These are phyloP conservation scores for Pogonophryne albipinna DNA, from an alignment of 2,797 vertebrate genomes.

Conservation along the genomic window DNA sequence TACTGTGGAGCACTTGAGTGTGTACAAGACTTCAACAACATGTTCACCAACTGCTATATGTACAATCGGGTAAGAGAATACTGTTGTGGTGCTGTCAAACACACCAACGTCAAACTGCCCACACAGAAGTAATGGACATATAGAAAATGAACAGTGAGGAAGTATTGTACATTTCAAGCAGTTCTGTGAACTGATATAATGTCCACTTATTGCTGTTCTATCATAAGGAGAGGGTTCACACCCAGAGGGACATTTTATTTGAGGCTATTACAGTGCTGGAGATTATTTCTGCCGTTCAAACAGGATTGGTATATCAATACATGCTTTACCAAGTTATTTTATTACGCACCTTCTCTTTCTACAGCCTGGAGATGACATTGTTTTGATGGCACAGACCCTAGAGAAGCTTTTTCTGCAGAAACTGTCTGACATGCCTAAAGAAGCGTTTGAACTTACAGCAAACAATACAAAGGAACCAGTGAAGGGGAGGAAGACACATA, in stretches of 20 bases:
- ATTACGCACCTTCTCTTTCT: conserved; percentile 17
- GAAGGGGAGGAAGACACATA: conserved; percentile 76
- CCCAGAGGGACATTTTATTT: background rate
- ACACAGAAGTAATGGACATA: background rate
- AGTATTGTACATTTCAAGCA: background rate
- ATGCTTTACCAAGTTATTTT: background rate
- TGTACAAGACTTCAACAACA: conserved; percentile 91
- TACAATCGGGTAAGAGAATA: conserved; percentile 91
- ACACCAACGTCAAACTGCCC: background rate
- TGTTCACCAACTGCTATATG: conserved; percentile 95
- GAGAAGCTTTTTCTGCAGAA: conserved; percentile 93
- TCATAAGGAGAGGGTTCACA: background rate
- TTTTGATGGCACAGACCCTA: conserved; percentile 93
- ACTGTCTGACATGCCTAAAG: conserved; percentile 89
- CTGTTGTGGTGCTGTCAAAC: background rate
- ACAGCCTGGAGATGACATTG: conserved; percentile 93
- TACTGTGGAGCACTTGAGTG: conserved; percentile 91
- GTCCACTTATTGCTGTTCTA: background rate
- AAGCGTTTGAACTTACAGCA: conserved; percentile 82
- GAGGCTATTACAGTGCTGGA: background rate
- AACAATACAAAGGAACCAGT: conserved; percentile 76
- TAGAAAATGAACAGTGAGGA: background rate
- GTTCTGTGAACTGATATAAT: background rate
- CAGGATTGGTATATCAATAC: background rate
- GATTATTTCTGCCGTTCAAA: background rate